These are phyloP conservation scores for Aphidius gifuensis DNA, from an alignment of 1,140 invertebrate species.

Conservation along the genomic window DNA sequence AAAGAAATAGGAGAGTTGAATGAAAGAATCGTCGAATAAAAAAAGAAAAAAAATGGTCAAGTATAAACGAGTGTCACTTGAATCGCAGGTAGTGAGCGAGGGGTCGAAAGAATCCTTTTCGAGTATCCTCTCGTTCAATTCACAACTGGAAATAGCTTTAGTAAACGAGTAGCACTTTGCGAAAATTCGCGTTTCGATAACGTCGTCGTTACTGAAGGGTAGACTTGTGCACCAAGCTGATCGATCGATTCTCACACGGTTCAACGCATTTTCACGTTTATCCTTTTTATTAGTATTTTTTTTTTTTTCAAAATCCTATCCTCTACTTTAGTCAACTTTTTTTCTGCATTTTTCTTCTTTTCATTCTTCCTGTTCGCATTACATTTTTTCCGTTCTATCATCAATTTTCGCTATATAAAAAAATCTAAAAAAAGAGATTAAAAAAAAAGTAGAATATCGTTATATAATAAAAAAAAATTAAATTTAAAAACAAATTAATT, in stretches of 20 bases:
- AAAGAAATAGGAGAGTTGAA: too few species aligned
- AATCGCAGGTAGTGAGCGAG: not conserved
- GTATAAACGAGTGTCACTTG: conserved; percentile 13
- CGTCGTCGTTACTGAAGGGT: conserved; percentile 19
- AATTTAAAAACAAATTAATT: not conserved
- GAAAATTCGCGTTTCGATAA: conserved; percentile 28
- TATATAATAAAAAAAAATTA: not conserved
- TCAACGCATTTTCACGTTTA: conserved; percentile 20
- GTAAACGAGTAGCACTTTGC: conserved; percentile 29
- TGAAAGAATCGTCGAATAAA: not conserved
- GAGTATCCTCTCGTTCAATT: conserved; percentile 20
- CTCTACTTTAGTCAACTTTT: conserved; percentile 1
- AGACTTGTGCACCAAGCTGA: conserved; percentile 14
- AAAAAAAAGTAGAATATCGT: not conserved
- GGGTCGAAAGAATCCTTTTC: conserved; percentile 13
- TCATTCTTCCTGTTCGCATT: not conserved
- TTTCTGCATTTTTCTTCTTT: not conserved
- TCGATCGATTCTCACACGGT: conserved; percentile 20
- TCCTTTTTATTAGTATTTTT: not conserved
- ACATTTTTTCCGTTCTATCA: not conserved
- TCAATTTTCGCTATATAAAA: not conserved
- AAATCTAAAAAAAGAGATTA: conserved; percentile 1
- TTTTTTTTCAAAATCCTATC: not conserved
- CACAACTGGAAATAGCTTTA: conserved; percentile 20
- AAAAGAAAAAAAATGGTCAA: conserved; percentile 2